Conservation (phyloP, 2,888 invertebrate genomes). For the Rhagonycha fulva region DNA sequence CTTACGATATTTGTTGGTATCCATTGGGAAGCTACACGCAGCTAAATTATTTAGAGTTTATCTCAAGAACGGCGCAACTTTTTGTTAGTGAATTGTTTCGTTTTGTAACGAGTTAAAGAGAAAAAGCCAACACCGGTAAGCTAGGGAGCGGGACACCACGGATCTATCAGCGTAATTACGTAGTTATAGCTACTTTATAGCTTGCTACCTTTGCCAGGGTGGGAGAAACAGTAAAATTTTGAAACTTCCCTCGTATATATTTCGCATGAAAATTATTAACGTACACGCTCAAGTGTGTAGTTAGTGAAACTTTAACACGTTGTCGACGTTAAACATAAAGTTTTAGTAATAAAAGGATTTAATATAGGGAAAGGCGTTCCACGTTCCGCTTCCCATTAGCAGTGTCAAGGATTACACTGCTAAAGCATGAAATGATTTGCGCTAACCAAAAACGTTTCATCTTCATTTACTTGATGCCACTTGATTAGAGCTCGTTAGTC, state of each 20-base stretch:
- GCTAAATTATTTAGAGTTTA: no score
- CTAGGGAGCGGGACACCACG: no score
- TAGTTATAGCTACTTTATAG: no score
- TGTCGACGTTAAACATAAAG: conserved; percentile 16
- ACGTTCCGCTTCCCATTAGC: background rate
- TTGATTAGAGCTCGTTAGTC: conserved; percentile 25
- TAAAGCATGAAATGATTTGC: conserved; percentile 26
- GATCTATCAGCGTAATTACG: no score
- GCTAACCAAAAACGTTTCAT: conserved; percentile 26
- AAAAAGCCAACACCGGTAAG: no score
- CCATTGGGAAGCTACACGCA: no score
- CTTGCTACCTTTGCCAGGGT: no score
- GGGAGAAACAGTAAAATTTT: background rate
- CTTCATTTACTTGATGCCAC: conserved; percentile 26
- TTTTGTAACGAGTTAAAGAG: no score
- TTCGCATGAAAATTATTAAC: background rate
- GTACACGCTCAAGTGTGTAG: background rate
- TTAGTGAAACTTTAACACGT: conserved; percentile 4
- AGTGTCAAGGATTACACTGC: conserved; percentile 16
- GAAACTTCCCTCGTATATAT: background rate
- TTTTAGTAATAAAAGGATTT: conserved; percentile 17
- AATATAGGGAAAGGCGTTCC: conserved; percentile 8
- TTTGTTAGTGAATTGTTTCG: no score
- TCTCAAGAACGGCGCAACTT: no score
- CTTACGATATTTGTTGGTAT: no score